Percentiles rank a stretch among this genome's conserved stretches.
Conservation (phyloP, 2,888 invertebrate species). For the Acleris cristana region DNA sequence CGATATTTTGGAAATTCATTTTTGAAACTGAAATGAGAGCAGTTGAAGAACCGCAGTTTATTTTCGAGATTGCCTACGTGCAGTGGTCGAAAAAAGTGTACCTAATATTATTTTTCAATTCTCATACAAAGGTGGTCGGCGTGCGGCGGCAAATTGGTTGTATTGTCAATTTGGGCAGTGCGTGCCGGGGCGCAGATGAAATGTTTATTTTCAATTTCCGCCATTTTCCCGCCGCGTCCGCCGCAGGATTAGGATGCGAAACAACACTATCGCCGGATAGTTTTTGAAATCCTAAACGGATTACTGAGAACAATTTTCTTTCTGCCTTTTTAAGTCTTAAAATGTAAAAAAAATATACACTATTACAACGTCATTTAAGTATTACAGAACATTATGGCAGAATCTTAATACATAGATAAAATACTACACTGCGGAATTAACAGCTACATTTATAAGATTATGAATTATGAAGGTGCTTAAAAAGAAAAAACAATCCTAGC, state of each 20-base stretch:
- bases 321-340: too few species aligned
- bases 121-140: conserved; percentile 82
- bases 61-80: conserved; percentile 76
- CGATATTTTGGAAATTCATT: neutral
- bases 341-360: too few species aligned
- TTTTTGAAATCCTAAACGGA: conserved; percentile 42
- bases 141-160: conserved; percentile 81
- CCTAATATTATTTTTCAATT: conserved; percentile 83
- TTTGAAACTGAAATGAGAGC: conserved; percentile 26
- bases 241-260: conserved; percentile 75
- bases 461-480: too few species aligned
- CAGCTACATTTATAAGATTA: too few species aligned
- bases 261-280: conserved; percentile 60
- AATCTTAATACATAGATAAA: too few species aligned
- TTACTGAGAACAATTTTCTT: neutral
- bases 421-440: too few species aligned
- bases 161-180: conserved; percentile 84
- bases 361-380: too few species aligned
- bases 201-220: conserved; percentile 84
- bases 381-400: too few species aligned
- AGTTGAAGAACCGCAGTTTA: conserved; percentile 68
- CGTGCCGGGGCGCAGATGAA: conserved; percentile 81
- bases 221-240: conserved; percentile 76
- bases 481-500: too few species aligned
- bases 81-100: conserved; percentile 71